phyloP scores from a whole-genome alignment of 2,797 vertebrate species.

The Gephyroberyx darwinii region DNA sequence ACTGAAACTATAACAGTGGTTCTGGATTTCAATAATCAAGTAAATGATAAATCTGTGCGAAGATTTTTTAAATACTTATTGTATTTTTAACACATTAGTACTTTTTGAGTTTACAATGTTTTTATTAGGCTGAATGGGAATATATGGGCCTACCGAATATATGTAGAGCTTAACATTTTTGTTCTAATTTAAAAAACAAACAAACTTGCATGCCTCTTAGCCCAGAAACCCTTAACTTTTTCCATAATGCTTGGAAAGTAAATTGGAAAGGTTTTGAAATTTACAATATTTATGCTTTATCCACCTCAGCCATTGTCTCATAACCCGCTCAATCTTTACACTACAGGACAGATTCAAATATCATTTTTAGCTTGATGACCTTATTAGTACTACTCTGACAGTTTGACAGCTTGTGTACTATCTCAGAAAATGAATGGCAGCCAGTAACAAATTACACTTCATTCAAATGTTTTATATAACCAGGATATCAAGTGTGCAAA shows the following conservation, averaged over 20 bases:
- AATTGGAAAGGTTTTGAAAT: too few species aligned
- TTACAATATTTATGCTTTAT: too few species aligned
- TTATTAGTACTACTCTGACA: neutral
- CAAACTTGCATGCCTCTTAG: too few species aligned
- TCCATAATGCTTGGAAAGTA: too few species aligned
- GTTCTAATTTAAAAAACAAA: too few species aligned
- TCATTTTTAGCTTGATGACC: neutral
- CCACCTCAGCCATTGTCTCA: too few species aligned
- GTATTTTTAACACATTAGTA: neutral
- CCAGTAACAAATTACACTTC: neutral
- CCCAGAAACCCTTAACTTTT: too few species aligned
- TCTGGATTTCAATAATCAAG: neutral
- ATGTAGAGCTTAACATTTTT: too few species aligned
- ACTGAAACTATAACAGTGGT: neutral
- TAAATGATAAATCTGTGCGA: constrained; percentile 7
- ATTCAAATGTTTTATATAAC: neutral
- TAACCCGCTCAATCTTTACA: neutral
- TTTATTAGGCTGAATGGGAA: neutral
- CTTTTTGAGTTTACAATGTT: neutral
- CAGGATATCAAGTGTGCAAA: neutral
- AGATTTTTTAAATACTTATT: too few species aligned
- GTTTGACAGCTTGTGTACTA: neutral
- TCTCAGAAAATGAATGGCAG: neutral
- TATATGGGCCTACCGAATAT: too few species aligned
- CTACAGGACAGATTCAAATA: neutral